Evolutionary conservation across 2,888 invertebrate genomes (phyloP), one percentile per base, ranked within the genome.

Genomic region (Tineola bisselliella): DNA sequence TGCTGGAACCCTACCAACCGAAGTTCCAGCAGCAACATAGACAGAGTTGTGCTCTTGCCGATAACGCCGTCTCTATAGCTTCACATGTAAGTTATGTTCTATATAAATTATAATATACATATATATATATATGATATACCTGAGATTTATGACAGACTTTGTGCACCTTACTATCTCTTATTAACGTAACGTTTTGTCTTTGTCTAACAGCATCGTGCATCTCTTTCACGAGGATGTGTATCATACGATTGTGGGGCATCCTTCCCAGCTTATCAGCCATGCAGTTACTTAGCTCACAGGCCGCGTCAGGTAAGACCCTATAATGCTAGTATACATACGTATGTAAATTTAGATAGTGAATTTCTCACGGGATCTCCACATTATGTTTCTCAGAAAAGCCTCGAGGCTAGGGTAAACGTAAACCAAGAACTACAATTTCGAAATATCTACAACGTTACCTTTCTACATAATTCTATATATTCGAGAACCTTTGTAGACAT

Each of bases 1-100:
- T 95, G 94, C 80, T 95, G 79, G 95, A 95, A 75, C 95, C 95
- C 0, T 95, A 95, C 77, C 95, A 95, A 73, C 95, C 95, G 1
- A 95, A 95, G 80, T 96, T 95, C 74, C 94, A 94, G 71, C 94
- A 94, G 69, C 92, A 93, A 67, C 94, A 94, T 79, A 89, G 95
- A 67, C 90, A 92, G 68, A 93, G 93, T 69, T 94, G 93, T 74
- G 92, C 90, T 0, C 82, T 93, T 64, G 90, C 88, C 19, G 91
- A 91, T 65, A 83, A 76, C 58, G 70, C 82, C 0, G 81, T 84
- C 0, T 66, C 76, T 0, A 73, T 88, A 2, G 77, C 84, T 33
- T 83, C 87, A 12, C 82, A 84, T 65, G 86, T 86, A 67, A 84
- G 86, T 78, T 48, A 8, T 17, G 8, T n/a, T n/a, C n/a, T n/a